phyloP scores from a whole-genome alignment of 2,888 invertebrate species.

The Lissonota sp. region DNA sequence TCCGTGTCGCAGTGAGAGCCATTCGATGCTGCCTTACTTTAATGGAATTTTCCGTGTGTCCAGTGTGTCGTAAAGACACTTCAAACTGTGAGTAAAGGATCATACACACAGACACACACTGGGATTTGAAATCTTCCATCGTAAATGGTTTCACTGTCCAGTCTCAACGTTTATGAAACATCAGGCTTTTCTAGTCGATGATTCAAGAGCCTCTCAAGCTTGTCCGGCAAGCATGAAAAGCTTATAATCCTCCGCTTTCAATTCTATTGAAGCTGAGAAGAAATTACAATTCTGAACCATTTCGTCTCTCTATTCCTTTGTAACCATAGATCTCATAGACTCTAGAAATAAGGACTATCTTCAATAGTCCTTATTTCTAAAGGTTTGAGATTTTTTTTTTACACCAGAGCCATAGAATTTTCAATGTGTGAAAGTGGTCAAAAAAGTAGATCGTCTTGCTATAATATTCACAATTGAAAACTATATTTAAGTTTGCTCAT shows the following conservation, averaged over 20 bases:
- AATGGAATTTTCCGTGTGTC: slow-evolving; percentile 61
- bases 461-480: too few species aligned
- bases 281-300: slow-evolving; percentile 21
- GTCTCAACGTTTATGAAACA: slow-evolving; percentile 15
- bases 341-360: slow-evolving; percentile 50
- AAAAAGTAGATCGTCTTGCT: too few species aligned
- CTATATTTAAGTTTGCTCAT: too few species aligned
- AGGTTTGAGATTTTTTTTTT: slow-evolving; percentile 24
- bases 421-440: too few species aligned
- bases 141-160: slow-evolving; percentile 26
- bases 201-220: slow-evolving; percentile 21
- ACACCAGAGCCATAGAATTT: background rate
- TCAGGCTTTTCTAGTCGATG: slow-evolving; percentile 23
- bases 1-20: slow-evolving; percentile 62
- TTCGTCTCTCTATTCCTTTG: background rate
- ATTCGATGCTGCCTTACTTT: slow-evolving; percentile 70
- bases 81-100: slow-evolving; percentile 1
- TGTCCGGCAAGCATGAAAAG: background rate
- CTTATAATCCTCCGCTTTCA: slow-evolving; percentile 19
- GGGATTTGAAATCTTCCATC: slow-evolving; percentile 18
- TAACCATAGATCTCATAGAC: background rate
- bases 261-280: slow-evolving; percentile 33
- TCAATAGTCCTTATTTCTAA: slow-evolving; percentile 69
- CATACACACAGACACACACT: background rate
- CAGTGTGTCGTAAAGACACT: slow-evolving; percentile 68